Base-by-base conservation (phyloP, 2,113 vertebrate species). In the Equus przewalskii region DNA sequence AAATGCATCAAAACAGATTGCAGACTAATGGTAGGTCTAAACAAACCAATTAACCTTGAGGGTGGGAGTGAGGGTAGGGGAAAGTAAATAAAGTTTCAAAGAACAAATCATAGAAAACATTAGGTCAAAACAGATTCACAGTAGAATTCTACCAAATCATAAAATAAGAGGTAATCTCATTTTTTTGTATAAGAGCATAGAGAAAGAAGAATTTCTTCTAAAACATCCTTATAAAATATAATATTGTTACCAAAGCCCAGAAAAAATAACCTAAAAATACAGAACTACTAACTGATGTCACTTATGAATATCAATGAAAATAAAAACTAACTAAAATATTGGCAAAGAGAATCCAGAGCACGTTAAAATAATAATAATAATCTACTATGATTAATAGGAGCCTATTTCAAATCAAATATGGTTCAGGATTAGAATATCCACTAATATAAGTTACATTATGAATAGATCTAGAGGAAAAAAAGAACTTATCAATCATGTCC, bases 261-360 rank as follows among this genome's bases (percentile, higher is more conserved):
- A 4, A 81, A 82, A 67, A 76, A 51, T 41, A 41, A 70, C 70
- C 3, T 67, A 41, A 87, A 82, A 93, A 44, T 76, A 78, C n/a
- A 64, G 36, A 56, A 64, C 26, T 64, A 54, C 24, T 30, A 76
- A 36, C 2, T 75, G 14, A 64, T 78, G 26, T 19, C 8, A 78
- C 10, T 81, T 11, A 86, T 41, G 19, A 91, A 78, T 83, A 70
- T 56, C 22, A 80, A 49, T 36, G 11, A 54, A 92, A 80, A 64
- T 76, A 54, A 49, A 89, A 88, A n/a, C 72, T 49, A 92, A 51
- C 76, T 69, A 64, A 75, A 93, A 91, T 54, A 69, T 22, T 96
- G 60, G 24, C 54, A 95, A 90, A 58, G 44, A 86, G 44, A 96
- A 90, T 79, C 6, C 65, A 85, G 36, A 76, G 51, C 21, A 91